phyloP scores from a whole-genome alignment of 2,888 invertebrate genomes.

The Morinoia aosen region DNA sequence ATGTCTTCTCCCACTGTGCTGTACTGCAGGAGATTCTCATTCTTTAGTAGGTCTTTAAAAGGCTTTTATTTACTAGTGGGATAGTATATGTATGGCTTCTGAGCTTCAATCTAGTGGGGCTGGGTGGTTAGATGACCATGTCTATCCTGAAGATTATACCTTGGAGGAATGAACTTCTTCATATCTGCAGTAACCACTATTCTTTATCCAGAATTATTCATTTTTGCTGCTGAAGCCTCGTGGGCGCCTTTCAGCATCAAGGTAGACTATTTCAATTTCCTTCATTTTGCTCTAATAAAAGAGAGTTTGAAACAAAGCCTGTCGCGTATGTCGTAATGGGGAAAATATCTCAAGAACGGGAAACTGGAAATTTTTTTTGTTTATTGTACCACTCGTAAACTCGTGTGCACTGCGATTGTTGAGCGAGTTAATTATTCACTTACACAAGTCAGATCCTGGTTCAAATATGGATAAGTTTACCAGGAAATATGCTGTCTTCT shows the following conservation, averaged over 20 bases:
- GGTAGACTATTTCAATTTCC: neutral
- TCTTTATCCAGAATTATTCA: neutral
- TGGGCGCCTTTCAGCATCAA: neutral
- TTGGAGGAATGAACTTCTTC: neutral
- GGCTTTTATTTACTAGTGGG: no score
- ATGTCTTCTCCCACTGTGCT: no score
- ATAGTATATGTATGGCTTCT: no score
- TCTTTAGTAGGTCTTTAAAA: no score
- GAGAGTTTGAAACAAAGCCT: neutral
- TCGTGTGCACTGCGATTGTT: neutral
- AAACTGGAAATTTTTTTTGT: neutral
- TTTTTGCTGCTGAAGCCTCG: neutral
- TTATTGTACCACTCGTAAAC: neutral
- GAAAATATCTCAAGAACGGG: neutral
- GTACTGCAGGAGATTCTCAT: no score
- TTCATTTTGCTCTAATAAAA: neutral
- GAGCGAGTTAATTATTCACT: neutral
- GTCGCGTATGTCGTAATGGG: neutral
- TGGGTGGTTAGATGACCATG: no score
- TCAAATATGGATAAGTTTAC: neutral
- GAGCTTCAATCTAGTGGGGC: no score
- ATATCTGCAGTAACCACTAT: neutral
- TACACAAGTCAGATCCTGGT: neutral
- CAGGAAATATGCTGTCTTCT: neutral
- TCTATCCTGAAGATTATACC: neutral